Evolutionary conservation across 2,113 vertebrate species (phyloP), one percentile per base, ranked within the genome.

Genomic region (Scomber scombrus): DNA sequence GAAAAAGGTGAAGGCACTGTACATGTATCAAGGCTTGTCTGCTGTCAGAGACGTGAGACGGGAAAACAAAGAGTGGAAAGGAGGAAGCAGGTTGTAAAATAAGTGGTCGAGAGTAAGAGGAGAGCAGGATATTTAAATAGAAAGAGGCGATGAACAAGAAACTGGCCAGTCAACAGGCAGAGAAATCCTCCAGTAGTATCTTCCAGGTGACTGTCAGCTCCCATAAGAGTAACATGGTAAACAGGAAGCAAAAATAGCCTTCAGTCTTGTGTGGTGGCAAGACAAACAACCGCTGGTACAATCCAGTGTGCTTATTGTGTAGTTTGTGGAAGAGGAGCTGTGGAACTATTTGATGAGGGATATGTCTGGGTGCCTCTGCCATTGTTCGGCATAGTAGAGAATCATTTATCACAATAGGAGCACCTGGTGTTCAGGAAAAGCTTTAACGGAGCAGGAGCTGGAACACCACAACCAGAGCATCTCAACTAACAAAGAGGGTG

Each of bases 361-460:
- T 77, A 56, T 60, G 83, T 92, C 73, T 81, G 75, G 80, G 51
- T 79, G 82, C 74, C 72, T 87, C 69, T 69, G 71, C 78, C 65
- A 88, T 86, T 90, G 88, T 86, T 87, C 64, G 46, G 55, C 85
- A 66, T 84, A 85, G 84, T 73, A 71, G 78, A 83, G 78, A 81
- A 85, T 87, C 87, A 87, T 92, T 88, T 77, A 91, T 92, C 85
- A 92, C 85, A 92, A 85, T 83, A 80, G 81, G 71, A 65, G 82
- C 82, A 85, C 72, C 82, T 86, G 88, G 82, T 87, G 83, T 85
- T 90, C 56, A 80, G 43, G 67, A 72, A 75, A 77, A 60, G 85
- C 88, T 81, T 78, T 23, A 70, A 58, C 66, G 70, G 85, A 86
- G 91, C 85, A 47, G 80, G 81, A 89, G 84, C 80, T 79, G 79